phyloP scores from a whole-genome alignment of 1,140 invertebrate species.

The Drusus annulatus region DNA sequence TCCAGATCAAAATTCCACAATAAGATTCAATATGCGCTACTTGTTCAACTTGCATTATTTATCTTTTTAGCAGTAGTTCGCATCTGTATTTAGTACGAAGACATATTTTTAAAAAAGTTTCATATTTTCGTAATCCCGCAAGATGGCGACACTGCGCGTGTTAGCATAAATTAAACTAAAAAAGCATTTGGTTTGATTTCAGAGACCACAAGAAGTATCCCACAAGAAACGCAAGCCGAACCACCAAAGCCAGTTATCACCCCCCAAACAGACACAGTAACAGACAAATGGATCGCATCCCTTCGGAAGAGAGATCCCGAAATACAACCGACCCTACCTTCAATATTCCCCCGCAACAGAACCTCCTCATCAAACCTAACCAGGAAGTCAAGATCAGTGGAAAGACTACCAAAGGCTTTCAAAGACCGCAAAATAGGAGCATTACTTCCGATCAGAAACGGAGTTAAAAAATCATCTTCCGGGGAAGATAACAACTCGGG shows the following conservation, averaged over 20 bases:
- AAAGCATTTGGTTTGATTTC: slow-evolving; percentile 6
- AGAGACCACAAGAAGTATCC: slow-evolving; percentile 27
- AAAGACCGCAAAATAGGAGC: slow-evolving; percentile 60
- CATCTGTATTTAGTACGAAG: too few relatives aligned
- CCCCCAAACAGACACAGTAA: slow-evolving; percentile 66
- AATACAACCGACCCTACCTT: slow-evolving; percentile 77
- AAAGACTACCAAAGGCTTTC: slow-evolving; percentile 66
- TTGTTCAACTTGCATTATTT: too few relatives aligned
- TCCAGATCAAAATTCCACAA: too few relatives aligned
- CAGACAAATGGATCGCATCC: slow-evolving; percentile 75
- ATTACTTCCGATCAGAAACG: slow-evolving; percentile 58
- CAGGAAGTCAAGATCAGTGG: slow-evolving; percentile 72
- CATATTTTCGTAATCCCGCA: too few relatives aligned
- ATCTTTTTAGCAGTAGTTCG: too few relatives aligned
- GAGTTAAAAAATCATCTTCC: slow-evolving; percentile 49
- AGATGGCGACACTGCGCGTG: too few relatives aligned
- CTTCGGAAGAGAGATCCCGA: slow-evolving; percentile 77
- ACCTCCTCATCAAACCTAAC: slow-evolving; percentile 65
- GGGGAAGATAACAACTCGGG: slow-evolving; percentile 52
- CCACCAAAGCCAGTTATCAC: slow-evolving; percentile 58
- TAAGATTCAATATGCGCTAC: too few relatives aligned
- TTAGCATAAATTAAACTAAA: too few relatives aligned
- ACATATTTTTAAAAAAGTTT: too few relatives aligned
- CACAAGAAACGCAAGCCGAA: slow-evolving; percentile 40
- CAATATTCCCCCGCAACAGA: slow-evolving; percentile 69